phyloP scores from a whole-genome alignment of 2,113 vertebrate genomes.

The Malaclemys terrapin region DNA sequence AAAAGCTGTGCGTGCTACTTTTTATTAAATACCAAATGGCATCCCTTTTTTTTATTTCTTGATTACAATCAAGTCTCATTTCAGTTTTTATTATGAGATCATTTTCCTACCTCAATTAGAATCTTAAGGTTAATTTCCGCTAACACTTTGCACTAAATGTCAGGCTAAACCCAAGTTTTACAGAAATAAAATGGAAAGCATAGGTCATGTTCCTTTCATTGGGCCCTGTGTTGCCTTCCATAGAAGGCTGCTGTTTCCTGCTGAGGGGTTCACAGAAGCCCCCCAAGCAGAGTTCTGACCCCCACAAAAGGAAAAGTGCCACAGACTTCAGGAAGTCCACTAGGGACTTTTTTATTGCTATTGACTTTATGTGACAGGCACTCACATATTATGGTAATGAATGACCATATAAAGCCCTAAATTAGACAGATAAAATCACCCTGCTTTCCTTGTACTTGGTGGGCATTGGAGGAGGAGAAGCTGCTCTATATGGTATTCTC shows the following conservation, averaged over 20 bases:
- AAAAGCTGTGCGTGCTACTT: slow-evolving; percentile 49
- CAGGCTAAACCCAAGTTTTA: slow-evolving; percentile 24
- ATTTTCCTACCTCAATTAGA: slow-evolving; percentile 65
- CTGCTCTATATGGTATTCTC: neutral
- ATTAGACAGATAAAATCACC: neutral
- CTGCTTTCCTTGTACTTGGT: neutral
- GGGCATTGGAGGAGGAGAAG: neutral
- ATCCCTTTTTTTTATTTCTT: slow-evolving; percentile 34
- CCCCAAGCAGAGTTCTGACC: neutral
- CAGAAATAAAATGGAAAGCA: neutral
- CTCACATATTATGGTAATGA: accelerated
- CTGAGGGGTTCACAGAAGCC: neutral
- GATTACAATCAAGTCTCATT: slow-evolving; percentile 69
- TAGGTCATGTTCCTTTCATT: neutral
- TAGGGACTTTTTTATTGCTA: neutral
- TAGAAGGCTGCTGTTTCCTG: accelerated
- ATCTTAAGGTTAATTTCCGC: slow-evolving; percentile 48
- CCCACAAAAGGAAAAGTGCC: neutral
- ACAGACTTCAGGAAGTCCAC: neutral
- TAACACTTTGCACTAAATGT: neutral
- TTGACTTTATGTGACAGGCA: neutral
- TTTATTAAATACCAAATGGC: slow-evolving; percentile 62
- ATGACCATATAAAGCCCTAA: neutral
- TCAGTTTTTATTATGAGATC: slow-evolving; percentile 60
- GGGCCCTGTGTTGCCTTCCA: neutral